Base-by-base conservation (phyloP, 1,140 invertebrate species). In the Cephus cinctus region DNA sequence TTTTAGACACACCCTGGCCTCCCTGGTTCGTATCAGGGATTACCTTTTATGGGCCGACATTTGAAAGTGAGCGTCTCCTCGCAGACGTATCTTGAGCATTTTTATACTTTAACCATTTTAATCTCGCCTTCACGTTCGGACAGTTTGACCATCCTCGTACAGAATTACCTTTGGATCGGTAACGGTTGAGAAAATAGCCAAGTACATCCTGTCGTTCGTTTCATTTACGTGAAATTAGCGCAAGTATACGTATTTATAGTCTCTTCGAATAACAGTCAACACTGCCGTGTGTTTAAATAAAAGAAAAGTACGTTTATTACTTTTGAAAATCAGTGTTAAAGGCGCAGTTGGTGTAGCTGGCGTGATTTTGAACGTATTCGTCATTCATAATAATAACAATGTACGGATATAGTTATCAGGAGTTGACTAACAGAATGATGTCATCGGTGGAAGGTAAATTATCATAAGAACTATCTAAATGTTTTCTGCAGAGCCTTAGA, bases 361-460 rank as follows among this genome's bases (percentile, higher is more conserved):
- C n/a, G n/a, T n/a, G n/a, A n/a, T n/a, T n/a, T n/a, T n/a, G n/a
- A n/a, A n/a, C n/a, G 27, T 12, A 12, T 9, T 30, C 14, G 11
- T 18, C 22, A 14, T 41, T 16, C 16, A 41, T 15, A 19, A 12
- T 22, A 2, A 38, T 16, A 19, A 63, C 49, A 42, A 79, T 80
- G 78, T 78, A 79, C 52, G 76, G 73, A n/a, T 80, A 75, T 54
- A 69, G 65, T 60, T 76, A 76, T 65, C 71, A 75, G 48, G 79
- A 80, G 53, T 47, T 78, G 32, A 68, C 78, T 21, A 74, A 78
- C 41, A 73, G 76, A 60, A 76, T 80, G 65, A 78, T 81, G 63
- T 78, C 78, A 57, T 79, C 79, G 3, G 63, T 80, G 21, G 79
- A 81, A 61, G 79, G 79, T 81, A 76, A 69, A 62, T 15, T n/a